Percentiles rank a stretch among this genome's conserved stretches.
These are phyloP conservation scores for Brachyistius frenatus DNA, from an alignment of 2,113 vertebrate genomes.

Conservation along the genomic window DNA sequence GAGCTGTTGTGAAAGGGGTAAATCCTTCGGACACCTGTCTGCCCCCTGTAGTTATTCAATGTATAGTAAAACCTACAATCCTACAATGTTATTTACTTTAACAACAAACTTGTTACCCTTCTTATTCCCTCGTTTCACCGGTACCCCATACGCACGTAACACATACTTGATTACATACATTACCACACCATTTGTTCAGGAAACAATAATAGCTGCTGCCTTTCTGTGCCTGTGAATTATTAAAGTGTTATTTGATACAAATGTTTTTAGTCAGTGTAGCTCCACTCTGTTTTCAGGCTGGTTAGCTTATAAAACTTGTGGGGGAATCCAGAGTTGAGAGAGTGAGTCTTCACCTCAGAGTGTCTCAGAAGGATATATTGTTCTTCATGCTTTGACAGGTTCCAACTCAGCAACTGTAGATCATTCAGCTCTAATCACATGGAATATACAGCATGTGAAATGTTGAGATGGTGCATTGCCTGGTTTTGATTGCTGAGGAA, in stretches of 20 bases:
- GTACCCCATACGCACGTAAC: not conserved
- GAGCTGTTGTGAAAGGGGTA: not conserved
- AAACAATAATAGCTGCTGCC: no score
- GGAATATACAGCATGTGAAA: not conserved
- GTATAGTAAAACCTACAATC: no score
- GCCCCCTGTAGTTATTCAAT: not conserved
- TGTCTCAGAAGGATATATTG: constrained; percentile 29
- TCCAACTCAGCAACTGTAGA: constrained; percentile 31
- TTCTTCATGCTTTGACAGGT: constrained; percentile 46
- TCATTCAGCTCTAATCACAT: constrained; percentile 6
- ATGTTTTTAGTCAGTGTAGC: not conserved
- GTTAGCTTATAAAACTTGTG: constrained; percentile 53
- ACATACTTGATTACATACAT: not conserved
- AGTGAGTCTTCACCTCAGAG: constrained; percentile 7
- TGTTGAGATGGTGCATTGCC: not conserved
- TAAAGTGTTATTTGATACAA: constrained; percentile 4
- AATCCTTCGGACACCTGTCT: not conserved
- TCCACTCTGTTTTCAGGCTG: not conserved
- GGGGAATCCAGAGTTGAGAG: constrained; percentile 20
- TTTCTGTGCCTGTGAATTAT: not conserved
- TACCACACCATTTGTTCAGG: not conserved
- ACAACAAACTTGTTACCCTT: no score
- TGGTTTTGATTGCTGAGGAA: not conserved
- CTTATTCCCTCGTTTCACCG: no score
- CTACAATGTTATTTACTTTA: no score